A percentile compares a stretch with the other conserved stretches of the same genome.
Evolutionary conservation across 2,113 vertebrate species (phyloP).

Genomic region (Isurus oxyrinchus): DNA sequence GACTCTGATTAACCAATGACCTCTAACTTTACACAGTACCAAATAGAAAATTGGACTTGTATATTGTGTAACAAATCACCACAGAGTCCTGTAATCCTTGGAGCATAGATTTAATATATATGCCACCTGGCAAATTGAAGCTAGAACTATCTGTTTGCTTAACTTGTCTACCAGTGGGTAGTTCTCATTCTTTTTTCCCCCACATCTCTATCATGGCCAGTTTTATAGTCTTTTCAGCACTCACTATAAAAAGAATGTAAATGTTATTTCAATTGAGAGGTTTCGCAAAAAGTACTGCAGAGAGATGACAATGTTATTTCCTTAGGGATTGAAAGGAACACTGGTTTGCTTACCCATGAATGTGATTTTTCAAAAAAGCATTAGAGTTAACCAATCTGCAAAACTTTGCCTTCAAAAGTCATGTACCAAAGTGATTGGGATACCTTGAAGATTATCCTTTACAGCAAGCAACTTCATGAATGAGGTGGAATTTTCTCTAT

Average conservation of each 20-base stretch:
- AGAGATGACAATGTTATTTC: neutral
- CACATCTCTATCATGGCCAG: neutral
- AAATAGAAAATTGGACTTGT: slow-evolving; percentile 1
- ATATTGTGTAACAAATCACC: neutral
- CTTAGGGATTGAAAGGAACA: neutral
- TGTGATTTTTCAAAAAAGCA: neutral
- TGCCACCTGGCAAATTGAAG: too few relatives aligned
- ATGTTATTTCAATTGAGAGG: neutral
- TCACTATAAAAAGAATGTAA: neutral
- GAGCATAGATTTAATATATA: neutral
- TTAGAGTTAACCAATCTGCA: neutral
- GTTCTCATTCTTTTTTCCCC: neutral
- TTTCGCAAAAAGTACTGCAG: neutral
- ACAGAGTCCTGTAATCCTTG: neutral
- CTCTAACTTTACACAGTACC: neutral
- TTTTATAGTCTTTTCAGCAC: neutral
- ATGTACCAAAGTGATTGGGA: neutral
- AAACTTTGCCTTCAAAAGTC: neutral
- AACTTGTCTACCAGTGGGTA: neutral
- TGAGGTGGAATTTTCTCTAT: neutral
- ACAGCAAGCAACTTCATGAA: neutral
- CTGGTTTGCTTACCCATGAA: neutral
- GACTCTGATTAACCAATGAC: neutral
- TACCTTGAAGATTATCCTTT: neutral
- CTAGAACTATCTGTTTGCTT: neutral